Conservation (phyloP, 1,140 invertebrate species). For the Camponotus vicinus region DNA sequence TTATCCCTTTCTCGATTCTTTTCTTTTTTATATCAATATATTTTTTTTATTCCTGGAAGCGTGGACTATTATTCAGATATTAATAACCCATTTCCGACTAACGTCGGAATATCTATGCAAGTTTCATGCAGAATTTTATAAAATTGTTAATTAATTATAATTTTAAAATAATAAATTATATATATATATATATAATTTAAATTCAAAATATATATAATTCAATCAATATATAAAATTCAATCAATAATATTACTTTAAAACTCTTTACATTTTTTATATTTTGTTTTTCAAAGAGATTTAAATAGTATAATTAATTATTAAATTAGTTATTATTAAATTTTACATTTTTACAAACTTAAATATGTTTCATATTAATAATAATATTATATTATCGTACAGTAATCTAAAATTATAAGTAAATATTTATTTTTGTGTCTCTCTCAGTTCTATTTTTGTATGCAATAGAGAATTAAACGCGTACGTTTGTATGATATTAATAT, state of each 20-base stretch:
- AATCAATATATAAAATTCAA: too few species aligned
- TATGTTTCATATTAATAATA: not conserved
- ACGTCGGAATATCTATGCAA: not conserved
- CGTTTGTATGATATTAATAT: slow-evolving; percentile 61
- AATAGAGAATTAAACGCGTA: slow-evolving; percentile 22
- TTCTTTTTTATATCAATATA: not conserved
- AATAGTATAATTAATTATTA: not conserved
- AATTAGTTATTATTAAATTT: not conserved
- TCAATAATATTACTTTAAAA: not conserved
- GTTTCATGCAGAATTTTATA: slow-evolving; percentile 2
- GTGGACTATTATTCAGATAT: slow-evolving; percentile 14
- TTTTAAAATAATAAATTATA: too few species aligned
- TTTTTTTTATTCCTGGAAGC: not conserved
- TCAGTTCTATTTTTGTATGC: slow-evolving; percentile 16
- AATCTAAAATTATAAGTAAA: too few species aligned
- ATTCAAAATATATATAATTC: too few species aligned
- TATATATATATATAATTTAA: too few species aligned
- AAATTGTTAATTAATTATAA: not conserved
- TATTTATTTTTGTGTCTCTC: not conserved
- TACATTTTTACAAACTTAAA: not conserved
- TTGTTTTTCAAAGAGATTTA: not conserved
- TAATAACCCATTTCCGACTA: not conserved
- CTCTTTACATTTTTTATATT: not conserved
- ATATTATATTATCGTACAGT: not conserved
- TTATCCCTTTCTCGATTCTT: slow-evolving; percentile 4